These are phyloP conservation scores for Gymnocheta viridis DNA, from an alignment of 2,888 invertebrate genomes.

Conservation along the genomic window DNA sequence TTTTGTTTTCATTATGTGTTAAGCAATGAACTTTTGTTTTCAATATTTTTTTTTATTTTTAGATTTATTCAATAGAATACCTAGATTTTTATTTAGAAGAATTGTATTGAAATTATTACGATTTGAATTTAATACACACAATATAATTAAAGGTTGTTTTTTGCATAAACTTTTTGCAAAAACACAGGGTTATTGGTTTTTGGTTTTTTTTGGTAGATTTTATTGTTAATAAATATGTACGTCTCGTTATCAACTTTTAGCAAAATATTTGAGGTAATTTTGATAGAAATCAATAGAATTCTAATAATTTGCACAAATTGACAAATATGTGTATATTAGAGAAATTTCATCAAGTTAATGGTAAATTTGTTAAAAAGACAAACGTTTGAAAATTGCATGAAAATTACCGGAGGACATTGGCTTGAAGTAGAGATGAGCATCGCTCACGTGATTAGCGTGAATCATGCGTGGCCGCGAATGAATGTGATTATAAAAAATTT, in stretches of 20 bases:
- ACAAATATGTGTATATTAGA: no score
- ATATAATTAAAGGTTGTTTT: neutral
- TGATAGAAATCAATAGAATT: neutral
- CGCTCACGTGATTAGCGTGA: no score
- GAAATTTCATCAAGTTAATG: no score
- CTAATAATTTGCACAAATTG: no score
- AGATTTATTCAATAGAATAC: neutral
- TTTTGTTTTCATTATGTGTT: neutral
- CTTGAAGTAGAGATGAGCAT: no score
- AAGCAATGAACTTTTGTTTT: constrained; percentile 64
- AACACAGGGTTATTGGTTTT: neutral
- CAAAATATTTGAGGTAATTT: neutral
- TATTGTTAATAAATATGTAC: neutral
- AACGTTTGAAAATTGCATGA: no score
- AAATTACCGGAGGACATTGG: no score
- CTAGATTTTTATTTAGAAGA: neutral
- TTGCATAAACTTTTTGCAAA: neutral
- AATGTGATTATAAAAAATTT: no score
- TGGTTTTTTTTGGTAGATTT: neutral
- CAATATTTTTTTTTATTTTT: constrained; percentile 35
- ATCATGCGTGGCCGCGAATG: no score
- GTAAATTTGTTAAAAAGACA: no score
- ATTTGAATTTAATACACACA: neutral
- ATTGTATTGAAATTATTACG: neutral
- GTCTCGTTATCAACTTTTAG: neutral